Conservation (phyloP, 2,113 vertebrate genomes). For the Balaenoptera acutorostrata region DNA sequence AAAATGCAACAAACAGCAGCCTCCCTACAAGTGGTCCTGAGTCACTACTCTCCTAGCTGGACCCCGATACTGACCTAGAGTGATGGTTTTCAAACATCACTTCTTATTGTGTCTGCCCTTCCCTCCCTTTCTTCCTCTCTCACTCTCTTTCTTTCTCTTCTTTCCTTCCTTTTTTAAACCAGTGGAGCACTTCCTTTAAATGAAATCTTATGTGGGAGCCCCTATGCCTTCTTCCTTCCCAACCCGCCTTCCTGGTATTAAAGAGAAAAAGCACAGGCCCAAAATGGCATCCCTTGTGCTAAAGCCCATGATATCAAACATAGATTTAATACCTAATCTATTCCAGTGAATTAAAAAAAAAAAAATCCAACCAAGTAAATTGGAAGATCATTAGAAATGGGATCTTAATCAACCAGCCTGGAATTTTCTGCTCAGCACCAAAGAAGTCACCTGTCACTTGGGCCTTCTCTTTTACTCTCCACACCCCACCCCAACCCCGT, state of each 20-base stretch:
- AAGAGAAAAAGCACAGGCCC: background rate
- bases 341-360: background rate
- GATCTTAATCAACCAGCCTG: background rate
- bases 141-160: background rate
- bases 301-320: background rate
- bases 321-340: background rate
- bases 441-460: background rate
- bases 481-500: too few relatives aligned
- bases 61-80: background rate
- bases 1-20: background rate
- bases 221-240: background rate
- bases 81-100: background rate
- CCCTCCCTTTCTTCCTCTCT: background rate
- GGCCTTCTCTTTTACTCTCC: background rate
- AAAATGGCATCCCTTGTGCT: background rate
- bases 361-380: background rate
- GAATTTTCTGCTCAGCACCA: background rate
- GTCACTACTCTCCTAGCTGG: accelerated
- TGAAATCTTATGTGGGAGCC: background rate
- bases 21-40: background rate
- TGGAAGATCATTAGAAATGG: background rate
- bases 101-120: background rate
- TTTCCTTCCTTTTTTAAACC: background rate
- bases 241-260: background rate
- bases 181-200: background rate